phyloP scores from a whole-genome alignment of 2,888 invertebrate species.

The Altica lythri region DNA sequence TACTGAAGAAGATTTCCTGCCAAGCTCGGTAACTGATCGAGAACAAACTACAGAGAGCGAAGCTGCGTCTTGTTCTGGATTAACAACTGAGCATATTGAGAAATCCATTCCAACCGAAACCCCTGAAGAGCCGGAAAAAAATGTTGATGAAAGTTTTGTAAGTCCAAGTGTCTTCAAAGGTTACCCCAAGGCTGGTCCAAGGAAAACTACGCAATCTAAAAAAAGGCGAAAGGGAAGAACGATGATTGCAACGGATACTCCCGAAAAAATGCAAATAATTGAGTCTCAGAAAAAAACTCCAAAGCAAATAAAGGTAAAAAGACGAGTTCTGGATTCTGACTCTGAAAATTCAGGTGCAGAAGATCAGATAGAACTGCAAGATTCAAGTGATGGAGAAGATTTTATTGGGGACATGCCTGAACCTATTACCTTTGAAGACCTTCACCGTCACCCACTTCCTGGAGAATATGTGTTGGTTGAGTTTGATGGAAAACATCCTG shows the following conservation, averaged over 20 bases:
- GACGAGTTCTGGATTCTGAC: neutral
- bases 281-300: no score
- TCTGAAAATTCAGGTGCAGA: neutral
- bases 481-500: no score
- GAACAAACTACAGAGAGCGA: neutral
- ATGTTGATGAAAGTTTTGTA: neutral
- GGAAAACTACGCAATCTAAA: neutral
- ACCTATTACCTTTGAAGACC: neutral
- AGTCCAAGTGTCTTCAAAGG: no score
- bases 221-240: conserved; percentile 1
- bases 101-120: neutral
- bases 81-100: neutral
- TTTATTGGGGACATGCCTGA: neutral
- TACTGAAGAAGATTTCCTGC: conserved; percentile 1
- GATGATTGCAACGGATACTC: neutral
- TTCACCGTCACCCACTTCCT: no score
- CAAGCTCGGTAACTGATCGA: conserved; percentile 1
- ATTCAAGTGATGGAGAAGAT: no score
- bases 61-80: neutral
- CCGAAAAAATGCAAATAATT: neutral
- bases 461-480: no score
- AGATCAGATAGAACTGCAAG: neutral
- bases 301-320: no score
- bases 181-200: neutral
- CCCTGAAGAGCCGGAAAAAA: neutral